Percentiles rank a stretch among this genome's conserved stretches.
Evolutionary conservation across 2,797 vertebrate species (phyloP).

Genomic region (Lithobates sylvaticus): DNA sequence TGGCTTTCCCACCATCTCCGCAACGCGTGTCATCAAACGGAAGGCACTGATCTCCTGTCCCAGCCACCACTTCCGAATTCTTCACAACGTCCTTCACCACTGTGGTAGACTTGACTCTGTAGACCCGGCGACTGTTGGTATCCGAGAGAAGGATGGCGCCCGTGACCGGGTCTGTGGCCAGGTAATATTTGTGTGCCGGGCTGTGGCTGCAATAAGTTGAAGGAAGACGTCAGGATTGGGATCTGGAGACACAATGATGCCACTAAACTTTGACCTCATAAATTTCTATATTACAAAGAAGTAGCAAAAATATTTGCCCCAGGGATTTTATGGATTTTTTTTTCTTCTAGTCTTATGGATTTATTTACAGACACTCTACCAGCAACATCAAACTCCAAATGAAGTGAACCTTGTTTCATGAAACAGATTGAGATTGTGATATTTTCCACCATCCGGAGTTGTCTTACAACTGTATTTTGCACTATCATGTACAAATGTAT

Average conservation of each 20-base stretch:
- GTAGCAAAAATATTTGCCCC: too few relatives aligned
- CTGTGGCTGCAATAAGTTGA: conserved; percentile 85
- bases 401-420: too few relatives aligned
- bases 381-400: too few relatives aligned
- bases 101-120: conserved; percentile 89
- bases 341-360: too few relatives aligned
- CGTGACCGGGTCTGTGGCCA: conserved; percentile 90
- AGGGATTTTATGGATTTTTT: too few relatives aligned
- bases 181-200: conserved; percentile 96
- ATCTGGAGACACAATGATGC: background rate
- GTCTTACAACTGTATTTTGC: too few relatives aligned
- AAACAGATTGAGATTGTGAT: too few relatives aligned
- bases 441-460: too few relatives aligned
- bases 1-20: conserved; percentile 94
- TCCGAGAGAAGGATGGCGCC: conserved; percentile 93
- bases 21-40: conserved; percentile 96
- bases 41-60: conserved; percentile 96
- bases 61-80: conserved; percentile 93
- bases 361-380: too few relatives aligned
- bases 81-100: conserved; percentile 92
- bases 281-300: background rate
- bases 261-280: background rate
- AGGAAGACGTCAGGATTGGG: background rate
- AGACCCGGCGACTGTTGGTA: conserved; percentile 95
- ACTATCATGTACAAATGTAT: too few relatives aligned